These are phyloP conservation scores for Archilochus colubris DNA, from an alignment of 2,113 vertebrate species.

Conservation along the genomic window DNA sequence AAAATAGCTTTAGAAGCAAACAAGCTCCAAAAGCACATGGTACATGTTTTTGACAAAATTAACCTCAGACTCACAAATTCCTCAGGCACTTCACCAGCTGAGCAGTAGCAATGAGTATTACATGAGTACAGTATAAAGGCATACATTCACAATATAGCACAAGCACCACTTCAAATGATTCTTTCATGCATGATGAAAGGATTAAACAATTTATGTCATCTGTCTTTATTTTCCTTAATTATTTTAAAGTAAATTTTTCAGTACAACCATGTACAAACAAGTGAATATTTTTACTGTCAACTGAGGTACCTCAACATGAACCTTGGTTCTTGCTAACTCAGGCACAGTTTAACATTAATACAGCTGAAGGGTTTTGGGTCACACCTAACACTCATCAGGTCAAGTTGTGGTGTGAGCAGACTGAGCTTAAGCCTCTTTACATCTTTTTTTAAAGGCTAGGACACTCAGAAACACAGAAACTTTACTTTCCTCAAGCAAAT, in stretches of 20 bases:
- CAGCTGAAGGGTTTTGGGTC: not conserved
- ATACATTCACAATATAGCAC: not conserved
- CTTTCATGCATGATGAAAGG: not conserved
- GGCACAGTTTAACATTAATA: not conserved
- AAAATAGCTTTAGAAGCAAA: not conserved
- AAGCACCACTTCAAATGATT: not conserved
- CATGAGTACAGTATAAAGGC: rapidly evolving
- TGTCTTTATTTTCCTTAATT: not conserved
- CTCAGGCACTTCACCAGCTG: not conserved
- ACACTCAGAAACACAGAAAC: not conserved
- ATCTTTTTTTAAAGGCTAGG: not conserved
- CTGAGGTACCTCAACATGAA: not conserved
- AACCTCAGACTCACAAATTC: not conserved
- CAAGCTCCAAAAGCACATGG: not conserved
- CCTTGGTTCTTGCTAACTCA: not conserved
- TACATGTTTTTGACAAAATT: not conserved
- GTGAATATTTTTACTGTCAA: not conserved
- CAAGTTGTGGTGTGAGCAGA: not conserved
- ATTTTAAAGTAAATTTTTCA: not conserved
- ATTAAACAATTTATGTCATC: not conserved
- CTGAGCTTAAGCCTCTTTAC: rapidly evolving
- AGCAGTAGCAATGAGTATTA: not conserved
- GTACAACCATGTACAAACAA: not conserved
- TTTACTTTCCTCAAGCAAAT: not conserved
- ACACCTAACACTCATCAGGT: not conserved